Percentiles rank a stretch among this genome's conserved stretches.
phyloP scores from a whole-genome alignment of 2,888 invertebrate genomes.

The Phyllotreta striolata region DNA sequence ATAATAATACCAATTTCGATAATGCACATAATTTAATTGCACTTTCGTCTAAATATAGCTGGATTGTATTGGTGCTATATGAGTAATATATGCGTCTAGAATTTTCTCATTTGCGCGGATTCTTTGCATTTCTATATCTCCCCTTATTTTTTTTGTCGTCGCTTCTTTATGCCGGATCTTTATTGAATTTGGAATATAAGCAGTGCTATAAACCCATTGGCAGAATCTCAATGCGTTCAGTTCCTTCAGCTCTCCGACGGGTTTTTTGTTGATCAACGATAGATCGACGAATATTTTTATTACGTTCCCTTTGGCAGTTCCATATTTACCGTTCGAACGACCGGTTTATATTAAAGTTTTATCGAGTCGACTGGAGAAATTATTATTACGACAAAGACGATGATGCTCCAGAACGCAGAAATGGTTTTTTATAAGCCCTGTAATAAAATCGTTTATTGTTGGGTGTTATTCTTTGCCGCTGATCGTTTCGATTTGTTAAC shows the following conservation, averaged over 20 bases:
- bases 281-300: conserved; percentile 48
- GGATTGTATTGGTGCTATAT: too few relatives aligned
- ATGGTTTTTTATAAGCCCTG: conserved; percentile 7
- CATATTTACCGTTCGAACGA: conserved; percentile 42
- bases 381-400: conserved; percentile 16
- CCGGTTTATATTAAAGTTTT: conserved; percentile 32
- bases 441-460: too few relatives aligned
- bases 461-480: too few relatives aligned
- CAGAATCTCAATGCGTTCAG: conserved; percentile 57
- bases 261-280: conserved; percentile 54
- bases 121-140: conserved; percentile 46
- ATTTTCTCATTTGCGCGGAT: conserved; percentile 17
- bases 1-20: too few relatives aligned
- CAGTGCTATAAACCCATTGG: conserved; percentile 60
- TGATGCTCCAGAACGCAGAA: conserved; percentile 2
- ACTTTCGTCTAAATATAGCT: too few relatives aligned
- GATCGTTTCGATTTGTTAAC: too few relatives aligned
- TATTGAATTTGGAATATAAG: conserved; percentile 60
- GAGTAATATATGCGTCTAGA: conserved; percentile 3
- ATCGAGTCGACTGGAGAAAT: conserved; percentile 28
- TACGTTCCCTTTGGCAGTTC: conserved; percentile 44
- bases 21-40: too few relatives aligned
- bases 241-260: conserved; percentile 35
- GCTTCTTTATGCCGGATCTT: conserved; percentile 56
- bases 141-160: conserved; percentile 47